These are phyloP conservation scores for Lepidurus couesii DNA, from an alignment of 1,140 invertebrate genomes.

Conservation along the genomic window DNA sequence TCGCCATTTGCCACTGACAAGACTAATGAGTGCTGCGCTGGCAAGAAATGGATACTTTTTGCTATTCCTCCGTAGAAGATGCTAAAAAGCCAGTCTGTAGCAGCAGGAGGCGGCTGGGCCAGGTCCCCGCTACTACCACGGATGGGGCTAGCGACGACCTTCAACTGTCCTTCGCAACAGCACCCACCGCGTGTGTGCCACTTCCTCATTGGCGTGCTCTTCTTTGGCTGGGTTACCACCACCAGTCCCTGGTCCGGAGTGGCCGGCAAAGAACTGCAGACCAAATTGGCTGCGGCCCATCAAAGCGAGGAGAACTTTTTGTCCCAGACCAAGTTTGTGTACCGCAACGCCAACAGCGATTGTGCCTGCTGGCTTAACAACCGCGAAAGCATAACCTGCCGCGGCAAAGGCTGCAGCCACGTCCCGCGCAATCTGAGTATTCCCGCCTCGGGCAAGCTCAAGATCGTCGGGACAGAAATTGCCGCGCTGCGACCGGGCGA, in stretches of 20 bases:
- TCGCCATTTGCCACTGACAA: neutral
- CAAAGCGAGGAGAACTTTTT: neutral
- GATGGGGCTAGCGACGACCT: neutral
- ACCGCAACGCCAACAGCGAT: slow-evolving; percentile 2
- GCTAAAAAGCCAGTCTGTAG: neutral
- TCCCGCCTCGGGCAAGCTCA: neutral
- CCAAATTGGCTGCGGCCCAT: neutral
- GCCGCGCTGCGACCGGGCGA: neutral
- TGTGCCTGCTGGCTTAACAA: neutral
- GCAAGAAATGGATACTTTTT: slow-evolving; percentile 19
- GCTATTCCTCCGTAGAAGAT: neutral
- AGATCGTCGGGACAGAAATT: neutral
- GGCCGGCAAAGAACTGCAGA: neutral
- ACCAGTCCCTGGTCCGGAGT: neutral
- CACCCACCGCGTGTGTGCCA: neutral
- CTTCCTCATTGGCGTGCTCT: neutral
- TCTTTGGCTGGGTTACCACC: neutral
- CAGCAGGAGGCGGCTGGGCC: neutral
- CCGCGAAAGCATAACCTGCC: neutral
- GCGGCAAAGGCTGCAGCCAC: neutral
- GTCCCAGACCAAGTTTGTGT: neutral
- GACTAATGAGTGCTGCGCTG: neutral
- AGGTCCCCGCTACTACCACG: neutral
- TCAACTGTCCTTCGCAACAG: neutral
- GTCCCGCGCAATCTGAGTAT: slow-evolving; percentile 5